phyloP scores from a whole-genome alignment of 2,113 vertebrate genomes.

The Oncorhynchus mykiss region DNA sequence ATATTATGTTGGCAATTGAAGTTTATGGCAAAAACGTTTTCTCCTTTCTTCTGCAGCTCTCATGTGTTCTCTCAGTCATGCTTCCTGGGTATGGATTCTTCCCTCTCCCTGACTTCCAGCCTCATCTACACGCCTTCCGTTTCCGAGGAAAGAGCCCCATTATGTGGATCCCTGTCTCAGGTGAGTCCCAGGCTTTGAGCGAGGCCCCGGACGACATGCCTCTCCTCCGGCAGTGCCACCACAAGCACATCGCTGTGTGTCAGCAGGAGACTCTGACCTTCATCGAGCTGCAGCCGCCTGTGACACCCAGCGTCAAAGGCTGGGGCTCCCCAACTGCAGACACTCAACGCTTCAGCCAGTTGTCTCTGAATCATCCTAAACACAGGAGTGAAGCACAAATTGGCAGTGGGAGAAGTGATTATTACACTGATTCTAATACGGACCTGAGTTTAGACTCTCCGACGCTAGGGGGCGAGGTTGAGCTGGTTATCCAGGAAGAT shows the following conservation, averaged over 20 bases:
- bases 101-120: slow-evolving; percentile 79
- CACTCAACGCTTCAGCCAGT: slow-evolving; percentile 22
- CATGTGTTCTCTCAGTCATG: slow-evolving; percentile 72
- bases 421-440: slow-evolving; percentile 12
- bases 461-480: slow-evolving; percentile 12
- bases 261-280: slow-evolving; percentile 70
- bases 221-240: slow-evolving; percentile 59
- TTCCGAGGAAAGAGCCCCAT: slow-evolving; percentile 65
- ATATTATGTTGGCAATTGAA: too few species aligned
- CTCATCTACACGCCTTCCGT: slow-evolving; percentile 72
- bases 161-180: slow-evolving; percentile 77
- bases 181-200: slow-evolving; percentile 65
- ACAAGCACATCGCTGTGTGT: slow-evolving; percentile 78
- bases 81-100: slow-evolving; percentile 82
- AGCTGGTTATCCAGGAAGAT: slow-evolving; percentile 36
- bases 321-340: slow-evolving; percentile 38
- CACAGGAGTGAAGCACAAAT: slow-evolving; percentile 51
- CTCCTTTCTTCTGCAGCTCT: slow-evolving; percentile 41
- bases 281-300: slow-evolving; percentile 55
- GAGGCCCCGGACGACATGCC: slow-evolving; percentile 66
- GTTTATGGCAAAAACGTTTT: neutral
- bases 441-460: slow-evolving; percentile 29
- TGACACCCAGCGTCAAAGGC: slow-evolving; percentile 51
- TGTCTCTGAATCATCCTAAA: slow-evolving; percentile 33
- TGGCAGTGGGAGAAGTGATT: slow-evolving; percentile 55